Percentiles rank a stretch among this genome's conserved stretches.
Conservation (phyloP, 2,113 vertebrate genomes). For the Rhizomys pruinosus region DNA sequence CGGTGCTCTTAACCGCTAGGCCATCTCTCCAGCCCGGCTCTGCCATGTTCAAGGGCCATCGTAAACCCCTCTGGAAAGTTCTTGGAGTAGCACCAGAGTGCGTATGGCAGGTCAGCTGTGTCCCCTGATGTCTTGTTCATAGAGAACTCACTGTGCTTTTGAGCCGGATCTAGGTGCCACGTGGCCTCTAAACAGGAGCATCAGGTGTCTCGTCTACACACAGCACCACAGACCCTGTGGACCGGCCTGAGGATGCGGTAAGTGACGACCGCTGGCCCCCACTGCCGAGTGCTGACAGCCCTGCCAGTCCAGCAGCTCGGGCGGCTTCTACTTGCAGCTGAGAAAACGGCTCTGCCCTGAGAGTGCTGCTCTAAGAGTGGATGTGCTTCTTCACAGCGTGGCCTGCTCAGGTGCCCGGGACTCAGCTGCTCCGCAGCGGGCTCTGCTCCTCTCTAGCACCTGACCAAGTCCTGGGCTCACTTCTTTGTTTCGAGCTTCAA, state of each 20-base stretch:
- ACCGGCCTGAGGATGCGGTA: not conserved
- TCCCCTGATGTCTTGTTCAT: too few species aligned
- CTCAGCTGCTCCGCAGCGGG: not conserved
- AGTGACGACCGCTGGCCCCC: not conserved
- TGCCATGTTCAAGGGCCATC: not conserved
- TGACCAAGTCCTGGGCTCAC: not conserved
- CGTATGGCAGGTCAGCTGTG: not conserved
- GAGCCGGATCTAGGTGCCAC: not conserved
- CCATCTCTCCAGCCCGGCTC: too few species aligned
- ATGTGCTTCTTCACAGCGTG: not conserved
- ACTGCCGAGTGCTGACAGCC: not conserved
- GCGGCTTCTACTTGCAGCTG: not conserved
- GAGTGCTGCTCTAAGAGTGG: not conserved
- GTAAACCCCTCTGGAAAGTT: not conserved
- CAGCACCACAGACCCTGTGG: not conserved
- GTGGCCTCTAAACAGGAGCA: too few species aligned
- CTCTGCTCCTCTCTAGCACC: not conserved
- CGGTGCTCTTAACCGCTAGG: too few species aligned
- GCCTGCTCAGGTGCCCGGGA: not conserved
- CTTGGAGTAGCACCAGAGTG: not conserved
- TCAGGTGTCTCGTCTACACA: too few species aligned
- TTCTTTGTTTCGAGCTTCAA: not conserved
- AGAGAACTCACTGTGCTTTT: not conserved
- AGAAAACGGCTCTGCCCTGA: not conserved
- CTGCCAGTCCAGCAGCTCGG: not conserved